Evolutionary conservation across 2,797 vertebrate species (phyloP).

Genomic region (Petrocephalus sullivani): DNA sequence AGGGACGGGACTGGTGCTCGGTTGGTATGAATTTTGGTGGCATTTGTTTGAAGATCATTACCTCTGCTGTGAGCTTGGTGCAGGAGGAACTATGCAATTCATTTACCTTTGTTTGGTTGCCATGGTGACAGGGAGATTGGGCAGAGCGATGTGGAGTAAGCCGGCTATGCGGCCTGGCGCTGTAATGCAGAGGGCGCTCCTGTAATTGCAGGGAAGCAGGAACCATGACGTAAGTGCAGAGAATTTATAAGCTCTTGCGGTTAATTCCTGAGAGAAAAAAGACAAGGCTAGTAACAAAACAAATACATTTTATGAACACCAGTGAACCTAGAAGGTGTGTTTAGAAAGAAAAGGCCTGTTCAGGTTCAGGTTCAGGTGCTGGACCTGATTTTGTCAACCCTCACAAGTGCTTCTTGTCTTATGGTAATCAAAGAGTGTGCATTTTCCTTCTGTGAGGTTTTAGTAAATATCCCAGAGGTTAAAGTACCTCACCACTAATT

Average conservation of each 20-base stretch:
- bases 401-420: neutral
- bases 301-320: neutral
- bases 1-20: neutral
- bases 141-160: conserved; percentile 14
- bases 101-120: conserved; percentile 23
- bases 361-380: neutral
- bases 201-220: neutral
- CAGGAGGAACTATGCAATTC: neutral
- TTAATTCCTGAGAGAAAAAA: neutral
- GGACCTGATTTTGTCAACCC: neutral
- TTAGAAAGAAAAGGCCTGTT: neutral
- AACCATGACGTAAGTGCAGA: neutral
- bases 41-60: neutral
- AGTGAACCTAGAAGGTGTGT: neutral
- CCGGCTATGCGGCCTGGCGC: neutral
- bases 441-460: neutral
- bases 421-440: neutral
- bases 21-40: neutral
- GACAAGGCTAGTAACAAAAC: neutral
- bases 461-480: neutral
- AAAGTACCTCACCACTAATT: neutral
- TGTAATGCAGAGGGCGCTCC: neutral
- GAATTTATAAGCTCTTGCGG: neutral
- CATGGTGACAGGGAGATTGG: conserved; percentile 19
- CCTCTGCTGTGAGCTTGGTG: neutral